Conservation (phyloP, 2,113 vertebrate species). For the Ochotona curzoniae region DNA sequence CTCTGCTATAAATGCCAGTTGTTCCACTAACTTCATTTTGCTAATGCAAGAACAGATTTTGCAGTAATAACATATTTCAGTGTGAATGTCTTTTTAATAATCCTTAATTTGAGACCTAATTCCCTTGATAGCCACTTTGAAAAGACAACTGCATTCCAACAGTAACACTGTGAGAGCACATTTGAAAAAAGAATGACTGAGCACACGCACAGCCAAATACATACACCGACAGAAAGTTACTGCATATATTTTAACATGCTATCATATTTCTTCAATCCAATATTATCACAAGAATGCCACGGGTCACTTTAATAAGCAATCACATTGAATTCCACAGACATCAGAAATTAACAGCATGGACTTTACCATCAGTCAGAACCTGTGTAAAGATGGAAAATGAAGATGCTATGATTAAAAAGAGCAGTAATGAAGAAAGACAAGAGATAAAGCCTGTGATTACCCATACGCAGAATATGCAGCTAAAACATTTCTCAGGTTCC, state of each 20-base stretch:
- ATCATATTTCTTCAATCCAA: constrained; percentile 53
- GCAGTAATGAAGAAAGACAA: constrained; percentile 27
- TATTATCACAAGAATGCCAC: constrained; percentile 56
- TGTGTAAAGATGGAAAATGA: constrained; percentile 6
- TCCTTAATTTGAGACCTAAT: constrained; percentile 81
- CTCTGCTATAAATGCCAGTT: constrained; percentile 68
- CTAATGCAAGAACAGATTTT: constrained; percentile 79
- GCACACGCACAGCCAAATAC: rapidly evolving
- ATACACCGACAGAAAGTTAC: neutral
- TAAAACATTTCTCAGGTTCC: neutral
- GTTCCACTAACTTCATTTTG: constrained; percentile 77
- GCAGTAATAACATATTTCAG: constrained; percentile 83
- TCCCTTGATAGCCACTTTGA: constrained; percentile 79
- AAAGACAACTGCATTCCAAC: constrained; percentile 74
- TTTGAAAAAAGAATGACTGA: constrained; percentile 51
- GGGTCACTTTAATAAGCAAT: constrained; percentile 51
- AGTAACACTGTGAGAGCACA: constrained; percentile 55
- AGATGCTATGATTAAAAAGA: neutral
- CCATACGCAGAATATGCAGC: neutral
- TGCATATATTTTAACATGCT: constrained; percentile 47
- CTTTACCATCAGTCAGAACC: constrained; percentile 39
- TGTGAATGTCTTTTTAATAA: constrained; percentile 84
- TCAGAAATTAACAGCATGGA: constrained; percentile 53
- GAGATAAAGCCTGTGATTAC: neutral
- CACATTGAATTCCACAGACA: constrained; percentile 26